These are phyloP conservation scores for Halcyon chelicuti DNA, from an alignment of 2,797 vertebrate genomes.

Conservation along the genomic window DNA sequence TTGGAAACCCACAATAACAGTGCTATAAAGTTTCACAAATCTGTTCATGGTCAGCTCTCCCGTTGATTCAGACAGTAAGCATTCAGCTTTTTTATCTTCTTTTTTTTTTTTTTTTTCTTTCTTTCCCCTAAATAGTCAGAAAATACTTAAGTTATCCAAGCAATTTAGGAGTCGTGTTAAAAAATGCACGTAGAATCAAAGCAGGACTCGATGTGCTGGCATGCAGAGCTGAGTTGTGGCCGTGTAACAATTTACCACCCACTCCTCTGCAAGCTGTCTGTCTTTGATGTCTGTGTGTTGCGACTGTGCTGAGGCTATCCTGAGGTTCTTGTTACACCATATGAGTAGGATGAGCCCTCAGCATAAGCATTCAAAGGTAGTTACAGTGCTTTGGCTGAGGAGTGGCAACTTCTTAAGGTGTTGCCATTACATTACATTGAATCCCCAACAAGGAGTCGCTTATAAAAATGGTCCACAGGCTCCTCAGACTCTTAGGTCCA, in stretches of 20 bases:
- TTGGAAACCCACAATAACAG: conserved; percentile 51
- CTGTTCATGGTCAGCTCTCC: conserved; percentile 14
- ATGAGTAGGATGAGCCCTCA: not conserved
- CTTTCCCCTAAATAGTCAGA: not conserved
- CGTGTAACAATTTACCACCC: not conserved
- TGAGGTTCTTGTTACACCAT: not conserved
- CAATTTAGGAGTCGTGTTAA: not conserved
- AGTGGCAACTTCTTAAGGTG: not conserved
- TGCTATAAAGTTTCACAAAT: conserved; percentile 45
- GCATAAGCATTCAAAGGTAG: not conserved
- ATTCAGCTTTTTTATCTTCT: not conserved
- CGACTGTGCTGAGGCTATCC: not conserved
- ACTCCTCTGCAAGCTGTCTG: not conserved
- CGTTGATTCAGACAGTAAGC: conserved; percentile 3
- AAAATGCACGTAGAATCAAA: not conserved
- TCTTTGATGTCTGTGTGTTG: not conserved
- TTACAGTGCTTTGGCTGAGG: not conserved
- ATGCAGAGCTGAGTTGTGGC: not conserved
- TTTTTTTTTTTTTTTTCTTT: not conserved
- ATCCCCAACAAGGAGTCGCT: not conserved
- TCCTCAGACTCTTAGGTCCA: not conserved
- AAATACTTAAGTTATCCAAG: not conserved
- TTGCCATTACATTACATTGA: not conserved
- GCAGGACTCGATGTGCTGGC: not conserved
- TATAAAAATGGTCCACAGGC: not conserved